Conservation (phyloP, 2,888 invertebrate species). For the Chrysolina oricalcia region DNA sequence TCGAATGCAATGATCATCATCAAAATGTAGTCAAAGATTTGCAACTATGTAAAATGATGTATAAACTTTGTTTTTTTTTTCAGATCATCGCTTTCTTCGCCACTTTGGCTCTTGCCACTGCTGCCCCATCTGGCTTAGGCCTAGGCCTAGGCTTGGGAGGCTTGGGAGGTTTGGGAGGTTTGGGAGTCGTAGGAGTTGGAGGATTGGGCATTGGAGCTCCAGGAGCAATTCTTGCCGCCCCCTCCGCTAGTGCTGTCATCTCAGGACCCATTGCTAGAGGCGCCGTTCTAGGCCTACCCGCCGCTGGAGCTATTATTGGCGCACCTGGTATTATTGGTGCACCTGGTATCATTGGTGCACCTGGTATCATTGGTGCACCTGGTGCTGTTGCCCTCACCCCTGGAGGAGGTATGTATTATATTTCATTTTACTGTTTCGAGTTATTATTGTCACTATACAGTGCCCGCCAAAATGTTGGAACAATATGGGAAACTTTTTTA, state of each 20-base stretch:
- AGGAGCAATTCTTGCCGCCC: constrained; percentile 48
- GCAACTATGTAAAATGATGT: too few relatives aligned
- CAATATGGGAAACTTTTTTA: too few relatives aligned
- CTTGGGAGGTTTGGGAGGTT: constrained; percentile 32
- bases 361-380: constrained; percentile 40
- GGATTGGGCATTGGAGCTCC: constrained; percentile 35
- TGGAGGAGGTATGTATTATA: constrained; percentile 50
- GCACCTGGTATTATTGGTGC: constrained; percentile 33
- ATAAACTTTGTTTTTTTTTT: constrained; percentile 1
- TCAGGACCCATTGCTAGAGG: constrained; percentile 40
- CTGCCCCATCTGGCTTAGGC: constrained; percentile 51
- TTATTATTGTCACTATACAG: too few relatives aligned
- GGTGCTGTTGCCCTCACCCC: constrained; percentile 54
- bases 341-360: constrained; percentile 33
- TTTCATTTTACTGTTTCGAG: too few relatives aligned
- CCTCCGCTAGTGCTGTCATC: constrained; percentile 46
- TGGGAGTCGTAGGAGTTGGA: constrained; percentile 19
- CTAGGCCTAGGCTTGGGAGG: neutral
- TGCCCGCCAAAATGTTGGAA: too few relatives aligned
- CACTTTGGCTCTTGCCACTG: constrained; percentile 53
- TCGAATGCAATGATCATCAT: too few relatives aligned
- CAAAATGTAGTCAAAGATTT: too few relatives aligned
- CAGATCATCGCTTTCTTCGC: constrained; percentile 53
- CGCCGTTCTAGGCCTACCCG: constrained; percentile 18
- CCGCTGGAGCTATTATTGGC: constrained; percentile 31